These are phyloP conservation scores for Leistus spinibarbis DNA, from an alignment of 2,888 invertebrate species.

Conservation along the genomic window DNA sequence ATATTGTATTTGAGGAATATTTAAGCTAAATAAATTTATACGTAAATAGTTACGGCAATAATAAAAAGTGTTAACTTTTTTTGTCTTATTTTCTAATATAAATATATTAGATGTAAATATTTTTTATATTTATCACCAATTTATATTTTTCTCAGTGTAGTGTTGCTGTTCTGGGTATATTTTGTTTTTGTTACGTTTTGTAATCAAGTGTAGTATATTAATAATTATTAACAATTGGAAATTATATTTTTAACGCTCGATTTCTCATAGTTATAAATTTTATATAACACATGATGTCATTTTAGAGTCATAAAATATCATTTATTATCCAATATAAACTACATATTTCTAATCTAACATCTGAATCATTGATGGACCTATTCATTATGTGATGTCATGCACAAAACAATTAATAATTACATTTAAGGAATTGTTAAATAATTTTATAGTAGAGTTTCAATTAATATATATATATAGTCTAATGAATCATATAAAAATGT, in stretches of 20 bases:
- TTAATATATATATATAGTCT: too few relatives aligned
- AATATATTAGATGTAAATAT: too few relatives aligned
- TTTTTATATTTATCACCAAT: too few relatives aligned
- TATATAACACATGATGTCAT: too few relatives aligned
- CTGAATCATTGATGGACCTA: not conserved
- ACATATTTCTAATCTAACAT: not conserved
- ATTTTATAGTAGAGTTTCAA: too few relatives aligned
- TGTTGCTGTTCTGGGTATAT: not conserved
- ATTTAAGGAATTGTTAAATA: not conserved
- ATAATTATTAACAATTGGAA: not conserved
- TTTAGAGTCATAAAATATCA: not conserved
- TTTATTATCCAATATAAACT: not conserved
- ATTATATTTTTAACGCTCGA: not conserved
- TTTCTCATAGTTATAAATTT: not conserved
- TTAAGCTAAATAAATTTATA: too few relatives aligned
- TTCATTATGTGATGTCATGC: not conserved
- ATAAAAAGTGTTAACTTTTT: too few relatives aligned
- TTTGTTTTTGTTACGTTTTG: not conserved
- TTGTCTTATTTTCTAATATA: too few relatives aligned
- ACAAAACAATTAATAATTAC: not conserved
- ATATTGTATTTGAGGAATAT: too few relatives aligned
- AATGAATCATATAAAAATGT: too few relatives aligned
- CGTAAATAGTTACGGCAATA: too few relatives aligned
- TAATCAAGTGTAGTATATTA: not conserved
- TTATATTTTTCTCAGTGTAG: too few relatives aligned